Base-by-base conservation (phyloP, 2,888 invertebrate genomes). In the Clistopyga incitator region DNA sequence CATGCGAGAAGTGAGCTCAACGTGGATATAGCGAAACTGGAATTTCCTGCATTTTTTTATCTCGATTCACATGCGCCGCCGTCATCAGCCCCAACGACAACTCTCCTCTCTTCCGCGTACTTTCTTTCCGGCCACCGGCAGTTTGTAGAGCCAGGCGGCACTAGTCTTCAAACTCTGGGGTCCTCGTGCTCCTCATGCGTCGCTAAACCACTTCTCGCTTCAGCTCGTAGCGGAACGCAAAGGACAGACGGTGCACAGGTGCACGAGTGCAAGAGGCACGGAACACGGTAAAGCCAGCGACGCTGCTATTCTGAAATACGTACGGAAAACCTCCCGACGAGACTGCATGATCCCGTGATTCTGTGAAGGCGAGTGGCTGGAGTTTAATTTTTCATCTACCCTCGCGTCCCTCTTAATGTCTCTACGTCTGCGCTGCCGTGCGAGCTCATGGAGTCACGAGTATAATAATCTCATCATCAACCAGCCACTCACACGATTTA, bases 321-420 rank as follows among this genome's bases (percentile, higher is more conserved):
- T 52, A 68, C 34, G 54, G 13, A 68, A 56, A 78, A 50, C 23
- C n/a, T n/a, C 20, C 45, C 72, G 29, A 8, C 23, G 45, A 38
- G 23, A 15, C 54, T 47, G 50, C 50, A 50, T 50, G 25, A 56
- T 25, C 56, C 25, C 56, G n/a, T 23, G 10, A 20, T 70, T 47
- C n/a, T 61, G 61, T 54, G 80, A 82, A 84, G 23, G 59, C 56
- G 86, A 82, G 78, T 81, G 81, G 82, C 72, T 70, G 76, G 84
- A 83, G 85, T 87, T 85, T 84, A 85, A 83, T 88, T 86, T 74
- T 82, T 82, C 72, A 82, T 74, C 82, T 61, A 78, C 68, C 52
- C 47, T 61, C 59, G 47, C n/a, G 52, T 34, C 25, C 23, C 50
- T 23, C 72, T 52, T 42, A 68, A 15, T 56, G 65, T 65, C 72